Conservation (phyloP, 2,888 invertebrate genomes). For the Leptopilina myrica region DNA sequence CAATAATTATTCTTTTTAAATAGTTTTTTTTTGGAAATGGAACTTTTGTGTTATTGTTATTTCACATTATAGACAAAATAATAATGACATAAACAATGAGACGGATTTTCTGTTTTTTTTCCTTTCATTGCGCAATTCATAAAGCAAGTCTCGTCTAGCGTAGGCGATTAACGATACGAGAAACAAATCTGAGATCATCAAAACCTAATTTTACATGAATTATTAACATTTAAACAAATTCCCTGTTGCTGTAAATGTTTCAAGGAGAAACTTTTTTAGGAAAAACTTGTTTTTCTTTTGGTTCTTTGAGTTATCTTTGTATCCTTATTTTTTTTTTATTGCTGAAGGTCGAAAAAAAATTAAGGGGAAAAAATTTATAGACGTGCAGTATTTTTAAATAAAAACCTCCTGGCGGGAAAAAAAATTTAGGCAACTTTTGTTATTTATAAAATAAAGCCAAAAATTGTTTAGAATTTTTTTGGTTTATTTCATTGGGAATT, state of each 20-base stretch:
- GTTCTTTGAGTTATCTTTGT: background rate
- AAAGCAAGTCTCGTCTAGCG: slow-evolving; percentile 14
- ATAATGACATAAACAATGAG: slow-evolving; percentile 14
- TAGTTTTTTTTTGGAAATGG: background rate
- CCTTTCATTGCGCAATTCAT: slow-evolving; percentile 16
- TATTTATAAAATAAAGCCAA: too few species aligned
- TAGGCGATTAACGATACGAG: slow-evolving; percentile 18
- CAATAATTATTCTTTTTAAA: too few species aligned
- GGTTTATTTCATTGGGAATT: too few species aligned
- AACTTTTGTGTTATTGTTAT: background rate
- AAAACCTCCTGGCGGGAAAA: background rate
- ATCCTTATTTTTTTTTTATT: background rate
- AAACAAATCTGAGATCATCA: slow-evolving; percentile 20
- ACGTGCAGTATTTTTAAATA: too few species aligned
- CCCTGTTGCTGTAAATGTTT: background rate
- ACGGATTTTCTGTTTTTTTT: background rate
- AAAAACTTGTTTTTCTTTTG: slow-evolving; percentile 6
- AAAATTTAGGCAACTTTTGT: background rate
- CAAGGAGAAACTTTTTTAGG: slow-evolving; percentile 23
- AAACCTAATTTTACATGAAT: slow-evolving; percentile 26
- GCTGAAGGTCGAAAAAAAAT: background rate
- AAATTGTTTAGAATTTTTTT: too few species aligned
- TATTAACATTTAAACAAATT: slow-evolving; percentile 22
- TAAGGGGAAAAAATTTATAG: background rate
- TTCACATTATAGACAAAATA: background rate